These are phyloP conservation scores for Clarias magur DNA, from an alignment of 2,113 vertebrate species.

Conservation along the genomic window DNA sequence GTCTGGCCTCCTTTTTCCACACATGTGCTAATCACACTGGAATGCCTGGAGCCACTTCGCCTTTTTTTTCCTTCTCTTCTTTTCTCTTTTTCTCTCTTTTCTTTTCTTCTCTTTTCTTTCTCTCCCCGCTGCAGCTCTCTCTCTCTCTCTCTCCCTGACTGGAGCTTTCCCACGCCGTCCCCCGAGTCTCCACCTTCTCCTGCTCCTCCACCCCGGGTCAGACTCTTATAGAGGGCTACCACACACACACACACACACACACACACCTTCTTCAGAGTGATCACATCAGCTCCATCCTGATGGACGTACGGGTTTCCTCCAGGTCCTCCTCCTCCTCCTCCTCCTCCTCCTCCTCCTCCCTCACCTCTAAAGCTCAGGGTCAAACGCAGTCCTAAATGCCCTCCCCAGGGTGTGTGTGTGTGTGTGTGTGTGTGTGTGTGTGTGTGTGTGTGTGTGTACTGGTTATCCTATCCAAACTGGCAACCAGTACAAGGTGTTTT, in stretches of 20 bases:
- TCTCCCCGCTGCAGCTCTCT: constrained; percentile 58
- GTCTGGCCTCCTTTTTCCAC: constrained; percentile 71
- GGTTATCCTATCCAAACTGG: neutral
- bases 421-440: neutral
- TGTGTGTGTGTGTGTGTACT: neutral
- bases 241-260: neutral
- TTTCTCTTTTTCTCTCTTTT: constrained; percentile 16
- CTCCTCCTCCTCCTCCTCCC: neutral
- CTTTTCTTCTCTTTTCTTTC: neutral
- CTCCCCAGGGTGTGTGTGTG: neutral
- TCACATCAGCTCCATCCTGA: neutral
- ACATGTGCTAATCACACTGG: constrained; percentile 79
- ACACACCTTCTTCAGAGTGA: neutral
- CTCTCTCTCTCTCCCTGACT: constrained; percentile 53
- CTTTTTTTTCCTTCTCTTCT: constrained; percentile 55
- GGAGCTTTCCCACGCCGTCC: constrained; percentile 50
- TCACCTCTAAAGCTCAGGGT: neutral
- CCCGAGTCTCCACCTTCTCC: constrained; percentile 38
- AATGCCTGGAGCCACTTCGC: constrained; percentile 78
- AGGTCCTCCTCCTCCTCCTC: neutral
- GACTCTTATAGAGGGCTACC: neutral
- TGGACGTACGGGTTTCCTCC: neutral
- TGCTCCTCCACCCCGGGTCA: constrained; percentile 34
- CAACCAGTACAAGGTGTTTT: too few relatives aligned
- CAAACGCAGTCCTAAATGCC: neutral